phyloP scores from a whole-genome alignment of 1,140 invertebrate genomes.

The Drosophila cardini region DNA sequence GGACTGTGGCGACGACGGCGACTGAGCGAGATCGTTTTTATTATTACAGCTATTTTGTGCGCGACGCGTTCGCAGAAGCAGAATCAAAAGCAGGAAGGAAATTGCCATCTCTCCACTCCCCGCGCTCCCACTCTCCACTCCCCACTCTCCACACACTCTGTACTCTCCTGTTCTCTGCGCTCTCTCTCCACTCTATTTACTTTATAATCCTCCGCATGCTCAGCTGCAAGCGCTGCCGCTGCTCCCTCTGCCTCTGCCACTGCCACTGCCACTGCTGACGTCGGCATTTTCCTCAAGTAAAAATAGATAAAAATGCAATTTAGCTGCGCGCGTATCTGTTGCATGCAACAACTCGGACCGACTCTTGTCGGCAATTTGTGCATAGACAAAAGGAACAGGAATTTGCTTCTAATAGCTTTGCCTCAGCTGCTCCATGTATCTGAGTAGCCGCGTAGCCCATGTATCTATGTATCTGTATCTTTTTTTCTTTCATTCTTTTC shows the following conservation, averaged over 20 bases:
- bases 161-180: background rate
- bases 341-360: constrained; percentile 32
- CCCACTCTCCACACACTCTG: no score
- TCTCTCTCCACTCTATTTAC: constrained; percentile 35
- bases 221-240: constrained; percentile 24
- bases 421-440: constrained; percentile 17
- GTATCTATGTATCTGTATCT: constrained; percentile 25
- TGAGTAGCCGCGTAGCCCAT: background rate
- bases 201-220: constrained; percentile 69
- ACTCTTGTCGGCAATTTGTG: constrained; percentile 70
- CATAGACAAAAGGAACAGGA: constrained; percentile 80
- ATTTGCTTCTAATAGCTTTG: constrained; percentile 70
- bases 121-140: no score
- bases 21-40: constrained; percentile 57
- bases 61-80: constrained; percentile 52
- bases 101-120: constrained; percentile 35
- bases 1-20: constrained; percentile 6
- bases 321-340: constrained; percentile 50
- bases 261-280: constrained; percentile 1
- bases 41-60: constrained; percentile 74
- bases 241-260: constrained; percentile 15
- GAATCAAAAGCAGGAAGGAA: constrained; percentile 77
- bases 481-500: constrained; percentile 7
- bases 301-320: constrained; percentile 82
- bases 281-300: constrained; percentile 73